A percentile compares a stretch with the other conserved stretches of the same genome.
Evolutionary conservation across 2,888 invertebrate genomes (phyloP).

Genomic region (Clusia tigrina): DNA sequence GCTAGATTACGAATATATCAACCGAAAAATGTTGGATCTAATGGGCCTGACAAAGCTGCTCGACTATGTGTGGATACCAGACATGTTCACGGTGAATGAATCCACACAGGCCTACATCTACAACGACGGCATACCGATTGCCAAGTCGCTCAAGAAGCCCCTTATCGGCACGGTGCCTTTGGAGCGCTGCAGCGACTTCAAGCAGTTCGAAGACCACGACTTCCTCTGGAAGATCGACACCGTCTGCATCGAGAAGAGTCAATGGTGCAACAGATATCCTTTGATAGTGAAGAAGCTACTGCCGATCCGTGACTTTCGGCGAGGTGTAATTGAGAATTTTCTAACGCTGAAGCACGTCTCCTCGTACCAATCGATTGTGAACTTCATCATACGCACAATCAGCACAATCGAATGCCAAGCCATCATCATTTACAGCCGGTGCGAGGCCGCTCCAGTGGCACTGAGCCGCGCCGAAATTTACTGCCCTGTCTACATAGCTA

Average conservation of each 20-base stretch:
- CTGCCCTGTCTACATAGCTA: slow-evolving; percentile 59
- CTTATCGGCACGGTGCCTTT: slow-evolving; percentile 59
- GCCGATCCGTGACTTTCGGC: slow-evolving; percentile 50
- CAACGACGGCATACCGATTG: slow-evolving; percentile 51
- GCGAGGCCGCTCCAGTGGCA: slow-evolving; percentile 51
- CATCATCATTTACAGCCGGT: slow-evolving; percentile 51
- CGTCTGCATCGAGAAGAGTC: slow-evolving; percentile 61
- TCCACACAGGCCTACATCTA: slow-evolving; percentile 45
- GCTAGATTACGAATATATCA: slow-evolving; percentile 51
- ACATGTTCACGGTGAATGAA: slow-evolving; percentile 46
- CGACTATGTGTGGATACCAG: slow-evolving; percentile 58
- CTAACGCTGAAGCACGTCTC: slow-evolving; percentile 45
- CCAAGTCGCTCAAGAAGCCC: slow-evolving; percentile 50
- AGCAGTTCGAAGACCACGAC: slow-evolving; percentile 53
- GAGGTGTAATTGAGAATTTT: slow-evolving; percentile 44
- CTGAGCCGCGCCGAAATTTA: slow-evolving; percentile 57
- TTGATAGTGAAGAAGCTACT: slow-evolving; percentile 60
- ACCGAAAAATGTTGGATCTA: slow-evolving; percentile 53
- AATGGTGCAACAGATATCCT: slow-evolving; percentile 58
- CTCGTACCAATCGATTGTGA: slow-evolving; percentile 51
- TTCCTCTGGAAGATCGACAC: slow-evolving; percentile 56
- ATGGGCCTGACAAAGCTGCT: slow-evolving; percentile 51
- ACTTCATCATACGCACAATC: slow-evolving; percentile 59
- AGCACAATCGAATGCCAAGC: slow-evolving; percentile 59
- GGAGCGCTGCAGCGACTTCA: slow-evolving; percentile 58